Evolutionary conservation across 2,888 invertebrate genomes (phyloP).

Genomic region (Eupithecia abbreviata): DNA sequence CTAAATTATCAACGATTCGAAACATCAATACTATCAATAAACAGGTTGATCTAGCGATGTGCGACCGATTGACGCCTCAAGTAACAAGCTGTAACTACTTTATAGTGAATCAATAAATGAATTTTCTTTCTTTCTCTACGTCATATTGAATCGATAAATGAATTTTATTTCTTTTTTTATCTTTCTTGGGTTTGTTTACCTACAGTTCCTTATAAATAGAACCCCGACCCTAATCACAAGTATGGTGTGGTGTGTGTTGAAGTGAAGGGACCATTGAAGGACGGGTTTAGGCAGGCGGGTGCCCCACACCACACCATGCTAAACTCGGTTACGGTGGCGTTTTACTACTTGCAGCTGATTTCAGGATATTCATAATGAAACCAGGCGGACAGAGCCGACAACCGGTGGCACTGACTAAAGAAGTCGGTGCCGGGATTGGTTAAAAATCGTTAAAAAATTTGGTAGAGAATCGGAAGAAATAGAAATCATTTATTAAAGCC

Average conservation of each 20-base stretch:
- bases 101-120: too few relatives aligned
- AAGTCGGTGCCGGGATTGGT: neutral
- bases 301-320: constrained; percentile 35
- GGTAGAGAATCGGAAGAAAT: too few relatives aligned
- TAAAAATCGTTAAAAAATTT: too few relatives aligned
- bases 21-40: neutral
- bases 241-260: constrained; percentile 22
- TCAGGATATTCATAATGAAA: constrained; percentile 15
- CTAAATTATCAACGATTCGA: neutral
- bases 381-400: constrained; percentile 14
- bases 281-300: constrained; percentile 29
- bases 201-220: neutral
- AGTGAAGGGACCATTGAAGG: constrained; percentile 26
- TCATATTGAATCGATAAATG: too few relatives aligned
- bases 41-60: neutral
- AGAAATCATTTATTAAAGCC: too few relatives aligned
- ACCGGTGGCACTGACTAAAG: neutral
- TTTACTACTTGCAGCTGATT: constrained; percentile 15
- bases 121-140: too few relatives aligned
- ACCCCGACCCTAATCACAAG: constrained; percentile 27
- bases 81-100: too few relatives aligned
- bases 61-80: neutral
- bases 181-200: neutral
- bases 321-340: neutral
- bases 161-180: too few relatives aligned